Base-by-base conservation (phyloP, 2,797 vertebrate genomes). In the Alauda arvensis region DNA sequence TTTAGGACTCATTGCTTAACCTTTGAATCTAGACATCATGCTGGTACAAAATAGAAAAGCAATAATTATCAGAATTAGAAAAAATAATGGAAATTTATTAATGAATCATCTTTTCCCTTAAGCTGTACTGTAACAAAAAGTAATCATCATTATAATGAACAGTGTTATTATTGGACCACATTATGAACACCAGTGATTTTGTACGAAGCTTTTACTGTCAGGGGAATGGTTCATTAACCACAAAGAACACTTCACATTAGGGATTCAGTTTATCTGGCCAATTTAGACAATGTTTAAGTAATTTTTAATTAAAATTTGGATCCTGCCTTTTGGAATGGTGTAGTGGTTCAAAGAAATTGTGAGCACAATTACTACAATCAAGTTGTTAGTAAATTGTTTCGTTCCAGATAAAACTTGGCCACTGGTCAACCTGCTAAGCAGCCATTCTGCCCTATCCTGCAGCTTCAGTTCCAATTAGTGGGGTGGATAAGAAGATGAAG, bases 41-140 rank as follows among this genome's bases (percentile, higher is more conserved):
- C 88, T 90, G 85, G 24, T 92, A 75, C 88, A 85, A 92, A 89
- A 76, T 80, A 31, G 83, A 57, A 91, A 94, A 77, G 65, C 56
- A 66, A 56, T 94, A 93, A 96, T 96, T 93, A 95, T 63, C 53
- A 92, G 92, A 96, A 96, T 95, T 91, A 95, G 69, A 89, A 93
- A 88, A 96, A 95, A 95, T 93, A 91, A 88, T 94, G 49, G 61
- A 79, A 94, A 87, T 90, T 90, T 95, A 94, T 92, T 96, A 95
- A 95, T 95, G 91, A 96, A 72, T 93, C 66, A 70, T 94, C 79
- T 78, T 85, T 66, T 20, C 68, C 72, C 60, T 56, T 53, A 81
- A 95, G 79, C 84, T 84, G 75, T 46, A 69, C 37, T 63, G 42
- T 49, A 63, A 82, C 52, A 72, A 85, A 83, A 93, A 91, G 71